These are phyloP conservation scores for Tamandua tetradactyla DNA, from an alignment of 2,797 vertebrate species.

Conservation along the genomic window DNA sequence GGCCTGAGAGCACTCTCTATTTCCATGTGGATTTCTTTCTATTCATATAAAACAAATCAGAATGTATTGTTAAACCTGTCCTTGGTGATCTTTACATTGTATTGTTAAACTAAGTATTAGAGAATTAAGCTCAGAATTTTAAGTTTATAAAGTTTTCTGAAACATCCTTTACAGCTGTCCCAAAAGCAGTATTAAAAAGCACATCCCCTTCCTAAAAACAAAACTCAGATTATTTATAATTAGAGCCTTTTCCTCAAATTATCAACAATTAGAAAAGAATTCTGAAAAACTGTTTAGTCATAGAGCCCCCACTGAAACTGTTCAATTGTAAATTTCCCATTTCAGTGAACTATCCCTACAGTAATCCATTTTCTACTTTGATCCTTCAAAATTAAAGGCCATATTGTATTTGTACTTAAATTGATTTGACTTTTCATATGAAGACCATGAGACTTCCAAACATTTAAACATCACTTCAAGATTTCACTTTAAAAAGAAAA, in stretches of 20 bases:
- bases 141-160: background rate
- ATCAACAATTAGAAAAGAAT: background rate
- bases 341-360: background rate
- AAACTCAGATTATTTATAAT: background rate
- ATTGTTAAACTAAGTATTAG: conserved; percentile 19
- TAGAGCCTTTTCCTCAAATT: background rate
- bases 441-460: background rate
- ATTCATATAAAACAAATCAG: conserved; percentile 26
- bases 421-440: conserved; percentile 31
- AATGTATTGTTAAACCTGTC: background rate
- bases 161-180: background rate
- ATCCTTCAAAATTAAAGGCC: conserved; percentile 30
- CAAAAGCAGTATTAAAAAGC: conserved; percentile 11
- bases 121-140: conserved; percentile 34
- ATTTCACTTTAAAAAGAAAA: conserved; percentile 42
- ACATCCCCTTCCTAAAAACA: background rate
- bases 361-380: conserved; percentile 43
- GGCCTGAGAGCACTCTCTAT: background rate
- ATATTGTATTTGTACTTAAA: background rate
- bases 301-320: background rate
- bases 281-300: background rate
- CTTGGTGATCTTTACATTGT: background rate
- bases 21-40: conserved; percentile 29
- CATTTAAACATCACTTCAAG: conserved; percentile 7
- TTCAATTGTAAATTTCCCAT: conserved; percentile 5